A percentile compares a stretch with the other conserved stretches of the same genome.
phyloP scores from a whole-genome alignment of 2,888 invertebrate genomes.

The Troides helena region DNA sequence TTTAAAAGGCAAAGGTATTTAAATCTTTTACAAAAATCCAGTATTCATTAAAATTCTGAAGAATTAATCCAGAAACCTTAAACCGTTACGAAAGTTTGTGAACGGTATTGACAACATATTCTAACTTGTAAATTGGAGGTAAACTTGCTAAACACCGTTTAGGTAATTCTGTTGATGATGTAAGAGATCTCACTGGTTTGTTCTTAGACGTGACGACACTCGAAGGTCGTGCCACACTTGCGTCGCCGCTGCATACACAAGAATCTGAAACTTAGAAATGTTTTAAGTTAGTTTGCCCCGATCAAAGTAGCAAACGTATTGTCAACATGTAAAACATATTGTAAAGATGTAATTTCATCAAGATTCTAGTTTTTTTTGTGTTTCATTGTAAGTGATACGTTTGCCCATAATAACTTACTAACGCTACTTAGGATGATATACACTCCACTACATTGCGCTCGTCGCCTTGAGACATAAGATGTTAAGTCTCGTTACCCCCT shows the following conservation, averaged over 20 bases:
- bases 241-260: slow-evolving; percentile 10
- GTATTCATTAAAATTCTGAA: neutral
- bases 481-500: too few relatives aligned
- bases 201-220: slow-evolving; percentile 23
- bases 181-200: slow-evolving; percentile 25
- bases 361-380: too few relatives aligned
- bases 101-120: neutral
- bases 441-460: too few relatives aligned
- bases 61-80: neutral
- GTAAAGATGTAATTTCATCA: too few relatives aligned
- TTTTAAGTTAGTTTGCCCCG: neutral
- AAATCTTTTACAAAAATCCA: too few relatives aligned
- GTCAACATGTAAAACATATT: too few relatives aligned
- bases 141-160: slow-evolving; percentile 21
- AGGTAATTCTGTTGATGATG: slow-evolving; percentile 26
- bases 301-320: too few relatives aligned
- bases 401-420: too few relatives aligned
- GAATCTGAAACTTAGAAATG: neutral
- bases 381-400: too few relatives aligned
- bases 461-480: too few relatives aligned
- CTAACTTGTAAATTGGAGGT: slow-evolving; percentile 10
- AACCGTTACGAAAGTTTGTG: neutral
- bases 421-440: too few relatives aligned
- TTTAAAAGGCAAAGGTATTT: too few relatives aligned
- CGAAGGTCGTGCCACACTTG: slow-evolving; percentile 19